Evolutionary conservation across 2,797 vertebrate species (phyloP).

Genomic region (Rhodeus uyekii): DNA sequence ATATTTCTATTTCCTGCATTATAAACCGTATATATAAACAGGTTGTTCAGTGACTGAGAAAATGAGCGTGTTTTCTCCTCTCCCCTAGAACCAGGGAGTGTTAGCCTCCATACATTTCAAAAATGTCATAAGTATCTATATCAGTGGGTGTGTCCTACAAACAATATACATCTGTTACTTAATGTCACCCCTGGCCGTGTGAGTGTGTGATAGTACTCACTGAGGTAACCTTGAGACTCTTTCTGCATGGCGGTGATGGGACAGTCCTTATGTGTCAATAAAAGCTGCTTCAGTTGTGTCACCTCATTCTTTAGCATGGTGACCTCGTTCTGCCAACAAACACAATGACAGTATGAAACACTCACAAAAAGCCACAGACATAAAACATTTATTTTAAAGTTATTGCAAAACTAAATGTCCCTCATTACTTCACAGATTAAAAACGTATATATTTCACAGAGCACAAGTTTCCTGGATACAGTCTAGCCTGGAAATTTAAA

Average conservation of each 20-base stretch:
- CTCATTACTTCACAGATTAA: background rate
- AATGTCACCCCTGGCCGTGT: slow-evolving; percentile 32
- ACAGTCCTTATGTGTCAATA: slow-evolving; percentile 99
- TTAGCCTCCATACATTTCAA: slow-evolving; percentile 69
- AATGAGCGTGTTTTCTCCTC: slow-evolving; percentile 1
- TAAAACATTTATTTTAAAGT: background rate
- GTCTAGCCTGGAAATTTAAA: background rate
- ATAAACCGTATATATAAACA: background rate
- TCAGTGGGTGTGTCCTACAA: slow-evolving; percentile 52
- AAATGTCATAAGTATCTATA: slow-evolving; percentile 73
- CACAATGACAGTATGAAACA: slow-evolving; percentile 12
- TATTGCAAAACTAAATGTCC: background rate
- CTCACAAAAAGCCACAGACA: background rate
- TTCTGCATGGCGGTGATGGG: slow-evolving; percentile 99
- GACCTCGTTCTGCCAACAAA: slow-evolving; percentile 89
- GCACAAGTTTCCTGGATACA: background rate
- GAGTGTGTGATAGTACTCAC: slow-evolving; percentile 81
- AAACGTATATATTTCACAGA: slow-evolving; percentile 1
- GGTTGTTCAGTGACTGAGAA: slow-evolving; percentile 13
- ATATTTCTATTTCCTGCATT: background rate
- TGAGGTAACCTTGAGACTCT: slow-evolving; percentile 99
- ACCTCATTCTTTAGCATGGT: slow-evolving; percentile 99
- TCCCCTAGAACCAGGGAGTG: slow-evolving; percentile 63
- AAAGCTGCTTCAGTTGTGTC: slow-evolving; percentile 98
- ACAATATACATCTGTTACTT: slow-evolving; percentile 5